Evolutionary conservation across 2,888 invertebrate species (phyloP), one percentile per base, ranked within the genome.

Genomic region (Gisinianus flammeolus): DNA sequence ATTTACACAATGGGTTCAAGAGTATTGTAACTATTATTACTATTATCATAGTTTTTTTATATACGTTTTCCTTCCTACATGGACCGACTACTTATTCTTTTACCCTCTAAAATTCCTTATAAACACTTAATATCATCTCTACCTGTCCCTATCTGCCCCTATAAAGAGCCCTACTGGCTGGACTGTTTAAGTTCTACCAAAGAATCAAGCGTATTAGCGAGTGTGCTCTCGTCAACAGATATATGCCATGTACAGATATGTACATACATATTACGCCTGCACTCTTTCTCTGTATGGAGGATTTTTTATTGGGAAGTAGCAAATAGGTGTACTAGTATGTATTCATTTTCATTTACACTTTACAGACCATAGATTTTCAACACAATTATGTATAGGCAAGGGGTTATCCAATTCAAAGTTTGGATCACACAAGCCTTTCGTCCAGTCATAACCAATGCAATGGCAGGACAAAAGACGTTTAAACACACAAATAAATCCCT

Each of bases 1-100:
- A 30, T 71, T 71, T 71, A 77, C 70, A 77, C 70, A 77, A 67
- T 66, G 75, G 71, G 16, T 71, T 77, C 66, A 71, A 64, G 66
- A 77, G 71, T 64, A 71, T 71, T 71, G 70, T 52, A 54, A 12
- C 68, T 26, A 52, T 70, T 70, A 70, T 70, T 28, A 71, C 54
- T 71, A 26, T 71, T 71, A 71, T 54, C 56, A 71, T 52, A 31
- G 8, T 67, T 67, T 33, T 68, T 70, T 26, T 70, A 6, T 35
- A 22, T 33, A 26, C 28, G 4, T n/a, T 19, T n/a, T 67, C 30
- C 67, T 28, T 26, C 66, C 19, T 68, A 4, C 22, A 44, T 44
- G 8, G 58, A 58, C 54, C 16, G 19, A 24, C 70, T 54, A 30
- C 54, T 30, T 26, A 54, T 67, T 67, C 33, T 31, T 33, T 67